Percentiles rank a stretch among this genome's conserved stretches.
Conservation (phyloP, 2,797 vertebrate species). For the Caiman crocodilus region DNA sequence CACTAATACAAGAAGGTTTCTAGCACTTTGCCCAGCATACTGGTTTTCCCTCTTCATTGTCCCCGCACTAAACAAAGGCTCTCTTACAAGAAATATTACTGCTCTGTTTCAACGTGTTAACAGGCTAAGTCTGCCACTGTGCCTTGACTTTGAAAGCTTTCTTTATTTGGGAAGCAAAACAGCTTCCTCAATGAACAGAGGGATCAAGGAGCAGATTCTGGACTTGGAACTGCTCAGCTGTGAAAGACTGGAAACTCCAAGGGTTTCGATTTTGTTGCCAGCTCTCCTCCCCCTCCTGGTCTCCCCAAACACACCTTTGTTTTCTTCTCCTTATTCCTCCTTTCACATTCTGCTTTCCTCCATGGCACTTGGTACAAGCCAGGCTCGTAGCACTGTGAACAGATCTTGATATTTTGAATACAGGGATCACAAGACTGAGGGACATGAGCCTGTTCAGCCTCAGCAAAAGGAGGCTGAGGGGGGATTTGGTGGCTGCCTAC, state of each 20-base stretch:
- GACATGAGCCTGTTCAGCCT: no score
- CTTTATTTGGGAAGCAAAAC: background rate
- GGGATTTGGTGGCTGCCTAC: no score
- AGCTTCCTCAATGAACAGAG: background rate
- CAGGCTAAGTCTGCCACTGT: background rate
- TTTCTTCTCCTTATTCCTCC: background rate
- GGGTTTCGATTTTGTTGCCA: background rate
- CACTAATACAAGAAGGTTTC: background rate
- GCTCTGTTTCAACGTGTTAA: background rate
- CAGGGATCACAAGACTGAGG: background rate
- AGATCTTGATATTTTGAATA: background rate
- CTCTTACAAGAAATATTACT: background rate
- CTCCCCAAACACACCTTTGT: background rate
- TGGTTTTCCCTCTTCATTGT: background rate
- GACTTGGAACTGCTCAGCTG: background rate
- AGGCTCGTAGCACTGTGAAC: background rate
- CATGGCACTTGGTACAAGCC: background rate
- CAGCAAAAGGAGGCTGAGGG: no score
- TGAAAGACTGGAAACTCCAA: background rate
- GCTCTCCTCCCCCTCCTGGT: background rate
- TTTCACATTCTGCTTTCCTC: background rate
- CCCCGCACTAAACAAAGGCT: background rate
- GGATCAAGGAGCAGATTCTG: background rate
- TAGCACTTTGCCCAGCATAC: background rate
- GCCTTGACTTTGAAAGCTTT: background rate